A percentile compares a stretch with the other conserved stretches of the same genome.
Evolutionary conservation across 2,113 vertebrate genomes (phyloP).

Genomic region (Toxostoma redivivum): DNA sequence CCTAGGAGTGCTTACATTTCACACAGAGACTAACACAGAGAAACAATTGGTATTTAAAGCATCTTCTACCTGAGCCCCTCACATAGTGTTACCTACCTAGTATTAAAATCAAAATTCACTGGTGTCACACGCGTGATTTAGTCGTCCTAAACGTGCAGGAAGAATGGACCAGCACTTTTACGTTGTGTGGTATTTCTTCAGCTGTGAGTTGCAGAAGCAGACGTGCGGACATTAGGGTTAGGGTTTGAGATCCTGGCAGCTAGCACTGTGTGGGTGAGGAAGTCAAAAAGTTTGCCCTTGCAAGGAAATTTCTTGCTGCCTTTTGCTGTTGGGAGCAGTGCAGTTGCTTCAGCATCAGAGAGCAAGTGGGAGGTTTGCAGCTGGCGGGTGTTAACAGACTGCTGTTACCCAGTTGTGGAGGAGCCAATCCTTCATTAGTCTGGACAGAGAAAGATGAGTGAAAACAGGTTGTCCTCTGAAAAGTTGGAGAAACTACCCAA

Average conservation of each 20-base stretch:
- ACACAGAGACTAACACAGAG: fast-evolving
- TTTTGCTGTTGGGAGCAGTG: not conserved
- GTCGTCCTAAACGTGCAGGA: fast-evolving
- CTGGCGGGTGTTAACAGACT: not conserved
- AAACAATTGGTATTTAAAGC: not conserved
- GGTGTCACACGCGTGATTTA: fast-evolving
- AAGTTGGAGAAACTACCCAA: not conserved
- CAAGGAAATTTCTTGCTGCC: not conserved
- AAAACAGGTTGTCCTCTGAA: not conserved
- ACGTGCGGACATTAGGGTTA: fast-evolving
- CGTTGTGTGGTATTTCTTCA: not conserved
- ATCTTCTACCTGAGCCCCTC: not conserved
- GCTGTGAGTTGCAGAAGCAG: not conserved
- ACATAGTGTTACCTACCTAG: fast-evolving
- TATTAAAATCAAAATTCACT: not conserved
- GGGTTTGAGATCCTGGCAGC: not conserved
- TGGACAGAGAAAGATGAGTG: not conserved
- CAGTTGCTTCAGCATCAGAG: not conserved
- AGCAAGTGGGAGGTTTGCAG: not conserved
- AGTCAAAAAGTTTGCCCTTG: not conserved
- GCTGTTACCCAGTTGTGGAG: fast-evolving
- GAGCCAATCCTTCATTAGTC: not conserved
- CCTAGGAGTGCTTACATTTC: fast-evolving
- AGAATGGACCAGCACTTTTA: not conserved
- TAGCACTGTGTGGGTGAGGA: fast-evolving